These are phyloP conservation scores for Trachelus troglodyta DNA, from an alignment of 2,888 invertebrate genomes.

Conservation along the genomic window DNA sequence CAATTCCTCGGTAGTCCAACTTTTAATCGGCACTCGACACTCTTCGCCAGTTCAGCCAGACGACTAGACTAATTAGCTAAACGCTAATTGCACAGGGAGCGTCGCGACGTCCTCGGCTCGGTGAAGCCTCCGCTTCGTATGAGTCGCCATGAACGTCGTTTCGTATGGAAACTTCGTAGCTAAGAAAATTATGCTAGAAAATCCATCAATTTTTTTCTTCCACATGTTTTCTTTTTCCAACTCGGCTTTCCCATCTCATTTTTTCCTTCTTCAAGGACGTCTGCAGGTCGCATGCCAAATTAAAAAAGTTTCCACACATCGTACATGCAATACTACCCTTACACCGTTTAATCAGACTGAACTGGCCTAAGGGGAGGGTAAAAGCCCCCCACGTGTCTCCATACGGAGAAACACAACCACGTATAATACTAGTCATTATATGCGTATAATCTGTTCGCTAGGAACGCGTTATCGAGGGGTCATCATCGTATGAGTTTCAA, in stretches of 20 bases:
- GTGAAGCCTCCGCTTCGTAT: not conserved
- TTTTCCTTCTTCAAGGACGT: not conserved
- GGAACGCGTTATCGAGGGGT: not conserved
- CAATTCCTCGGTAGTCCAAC: not conserved
- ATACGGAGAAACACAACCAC: not conserved
- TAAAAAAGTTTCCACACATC: not conserved
- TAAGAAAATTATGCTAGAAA: not conserved
- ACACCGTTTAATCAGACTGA: not conserved
- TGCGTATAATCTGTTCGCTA: too few species aligned
- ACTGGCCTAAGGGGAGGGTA: too few species aligned
- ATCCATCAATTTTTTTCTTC: not conserved
- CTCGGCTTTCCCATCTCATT: not conserved
- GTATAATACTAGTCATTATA: not conserved
- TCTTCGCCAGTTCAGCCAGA: not conserved
- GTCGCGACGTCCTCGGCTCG: not conserved
- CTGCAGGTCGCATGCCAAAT: not conserved
- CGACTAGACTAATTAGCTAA: not conserved
- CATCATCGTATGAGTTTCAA: not conserved
- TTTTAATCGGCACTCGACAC: not conserved
- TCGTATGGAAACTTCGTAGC: not conserved
- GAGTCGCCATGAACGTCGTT: not conserved
- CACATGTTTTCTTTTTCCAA: too few species aligned
- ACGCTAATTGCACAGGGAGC: not conserved
- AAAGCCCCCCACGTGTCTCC: not conserved
- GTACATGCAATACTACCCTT: not conserved